Evolutionary conservation across 2,797 vertebrate species (phyloP).

Genomic region (Apogon talboti): DNA sequence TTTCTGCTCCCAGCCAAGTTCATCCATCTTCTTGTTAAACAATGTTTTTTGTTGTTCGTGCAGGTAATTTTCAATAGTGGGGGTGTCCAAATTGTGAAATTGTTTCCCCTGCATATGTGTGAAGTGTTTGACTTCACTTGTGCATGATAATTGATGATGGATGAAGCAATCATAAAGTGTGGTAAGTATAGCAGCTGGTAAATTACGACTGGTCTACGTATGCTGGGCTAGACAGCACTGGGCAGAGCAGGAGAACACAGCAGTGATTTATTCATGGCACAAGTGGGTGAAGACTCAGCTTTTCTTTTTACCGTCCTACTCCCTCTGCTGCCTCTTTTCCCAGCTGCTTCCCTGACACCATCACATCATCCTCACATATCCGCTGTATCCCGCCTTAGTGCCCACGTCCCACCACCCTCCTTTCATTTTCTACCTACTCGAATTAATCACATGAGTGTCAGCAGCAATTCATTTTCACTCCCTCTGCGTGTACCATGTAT

Average conservation of each 20-base stretch:
- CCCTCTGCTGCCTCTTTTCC: constrained; percentile 35
- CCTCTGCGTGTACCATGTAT: constrained; percentile 3
- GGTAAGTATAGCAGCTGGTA: constrained; percentile 56
- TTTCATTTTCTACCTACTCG: constrained; percentile 55
- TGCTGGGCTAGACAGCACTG: constrained; percentile 50
- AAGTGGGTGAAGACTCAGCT: constrained; percentile 66
- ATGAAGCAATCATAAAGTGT: constrained; percentile 68
- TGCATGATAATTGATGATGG: constrained; percentile 63
- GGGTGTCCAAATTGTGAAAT: constrained; percentile 42
- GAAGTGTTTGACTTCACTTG: constrained; percentile 44
- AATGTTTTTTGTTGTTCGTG: constrained; percentile 15
- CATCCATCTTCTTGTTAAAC: constrained; percentile 17
- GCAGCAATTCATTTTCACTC: constrained; percentile 45
- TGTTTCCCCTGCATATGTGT: constrained; percentile 16
- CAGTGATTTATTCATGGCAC: constrained; percentile 80
- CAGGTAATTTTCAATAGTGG: constrained; percentile 21
- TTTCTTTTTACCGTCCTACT: constrained; percentile 44
- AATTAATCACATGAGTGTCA: constrained; percentile 63
- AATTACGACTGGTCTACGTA: constrained; percentile 66
- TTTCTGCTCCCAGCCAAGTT: not conserved
- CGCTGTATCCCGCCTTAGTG: constrained; percentile 39
- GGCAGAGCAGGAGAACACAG: constrained; percentile 54
- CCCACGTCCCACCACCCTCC: constrained; percentile 29
- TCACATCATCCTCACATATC: constrained; percentile 61
- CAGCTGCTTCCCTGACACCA: constrained; percentile 50